Conservation (phyloP, 1,140 invertebrate genomes). For the Lucilia cuprina region DNA sequence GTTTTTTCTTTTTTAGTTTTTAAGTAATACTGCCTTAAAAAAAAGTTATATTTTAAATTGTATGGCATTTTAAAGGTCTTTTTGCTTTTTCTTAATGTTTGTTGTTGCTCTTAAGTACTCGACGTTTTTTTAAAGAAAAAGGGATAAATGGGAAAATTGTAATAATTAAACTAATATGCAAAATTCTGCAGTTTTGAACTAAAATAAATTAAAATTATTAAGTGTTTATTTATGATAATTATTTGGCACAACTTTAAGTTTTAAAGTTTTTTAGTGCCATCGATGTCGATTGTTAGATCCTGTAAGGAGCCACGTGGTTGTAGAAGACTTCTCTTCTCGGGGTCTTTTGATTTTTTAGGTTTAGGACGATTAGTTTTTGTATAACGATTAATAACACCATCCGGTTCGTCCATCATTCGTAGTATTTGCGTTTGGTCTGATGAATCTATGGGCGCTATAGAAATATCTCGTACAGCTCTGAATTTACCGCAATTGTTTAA, state of each 20-base stretch:
- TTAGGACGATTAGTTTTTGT: conserved; percentile 65
- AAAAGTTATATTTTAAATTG: neutral
- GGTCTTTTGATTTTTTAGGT: conserved; percentile 66
- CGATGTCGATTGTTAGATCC: conserved; percentile 63
- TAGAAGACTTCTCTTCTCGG: conserved; percentile 65
- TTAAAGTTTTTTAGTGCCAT: conserved; percentile 58
- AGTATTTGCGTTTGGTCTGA: conserved; percentile 90
- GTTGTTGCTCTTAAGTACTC: neutral
- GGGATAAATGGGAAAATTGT: neutral
- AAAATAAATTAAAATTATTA: conserved; percentile 26
- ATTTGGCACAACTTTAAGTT: neutral
- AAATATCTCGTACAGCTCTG: conserved; percentile 97
- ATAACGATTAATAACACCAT: conserved; percentile 83
- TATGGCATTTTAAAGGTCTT: conserved; percentile 13
- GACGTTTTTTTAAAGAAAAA: neutral
- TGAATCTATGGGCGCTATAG: conserved; percentile 94
- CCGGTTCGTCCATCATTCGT: conserved; percentile 94
- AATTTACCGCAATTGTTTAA: conserved; percentile 99
- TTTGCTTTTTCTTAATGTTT: neutral
- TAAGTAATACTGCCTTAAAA: conserved; percentile 42
- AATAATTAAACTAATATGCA: neutral
- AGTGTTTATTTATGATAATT: neutral
- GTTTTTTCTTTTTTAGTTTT: neutral
- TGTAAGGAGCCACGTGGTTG: conserved; percentile 62
- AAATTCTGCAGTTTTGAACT: neutral